phyloP scores from a whole-genome alignment of 2,797 vertebrate species.

The Ceryle rudis region DNA sequence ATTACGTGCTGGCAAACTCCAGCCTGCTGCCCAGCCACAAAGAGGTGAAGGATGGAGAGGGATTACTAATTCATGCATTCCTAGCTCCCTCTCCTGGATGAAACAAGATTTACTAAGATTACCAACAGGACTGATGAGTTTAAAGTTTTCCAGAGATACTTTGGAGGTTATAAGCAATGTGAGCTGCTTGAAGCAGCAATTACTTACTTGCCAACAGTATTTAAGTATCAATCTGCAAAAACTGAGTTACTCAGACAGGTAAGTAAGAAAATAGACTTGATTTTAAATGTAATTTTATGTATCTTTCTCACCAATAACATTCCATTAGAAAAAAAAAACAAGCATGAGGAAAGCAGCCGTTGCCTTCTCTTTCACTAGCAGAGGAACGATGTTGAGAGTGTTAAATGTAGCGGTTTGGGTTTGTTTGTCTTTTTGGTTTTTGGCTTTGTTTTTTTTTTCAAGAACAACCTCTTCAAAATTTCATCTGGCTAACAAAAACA shows the following conservation, averaged over 20 bases:
- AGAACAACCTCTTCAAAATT: not conserved
- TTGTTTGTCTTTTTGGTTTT: too few relatives aligned
- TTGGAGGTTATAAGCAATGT: not conserved
- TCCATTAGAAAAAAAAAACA: not conserved
- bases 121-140: not conserved
- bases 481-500: not conserved
- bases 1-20: not conserved
- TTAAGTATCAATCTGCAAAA: not conserved
- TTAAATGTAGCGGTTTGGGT: not conserved
- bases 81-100: conserved; percentile 52
- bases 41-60: not conserved
- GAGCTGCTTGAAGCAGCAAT: not conserved
- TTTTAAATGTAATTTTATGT: not conserved
- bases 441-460: not conserved
- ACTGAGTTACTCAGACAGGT: not conserved
- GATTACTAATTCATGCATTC: not conserved
- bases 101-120: not conserved
- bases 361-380: not conserved
- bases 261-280: not conserved
- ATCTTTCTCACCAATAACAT: not conserved
- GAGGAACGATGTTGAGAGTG: not conserved
- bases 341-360: not conserved
- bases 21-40: not conserved
- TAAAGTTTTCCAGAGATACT: not conserved
- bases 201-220: not conserved